Evolutionary conservation across 2,888 invertebrate genomes (phyloP).

Genomic region (Keiferia lycopersicella): DNA sequence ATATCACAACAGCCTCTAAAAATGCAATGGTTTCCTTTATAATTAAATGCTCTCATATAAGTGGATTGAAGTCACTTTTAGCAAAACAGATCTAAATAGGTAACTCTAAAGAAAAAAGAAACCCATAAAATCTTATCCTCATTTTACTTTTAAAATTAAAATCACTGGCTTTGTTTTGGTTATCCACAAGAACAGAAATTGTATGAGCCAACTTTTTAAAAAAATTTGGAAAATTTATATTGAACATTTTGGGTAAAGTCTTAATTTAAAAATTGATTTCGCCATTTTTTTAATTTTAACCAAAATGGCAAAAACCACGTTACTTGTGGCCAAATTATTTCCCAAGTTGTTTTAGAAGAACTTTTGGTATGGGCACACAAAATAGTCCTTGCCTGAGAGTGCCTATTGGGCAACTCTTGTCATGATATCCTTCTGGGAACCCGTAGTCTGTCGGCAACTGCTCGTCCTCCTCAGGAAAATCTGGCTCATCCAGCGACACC

Average conservation of each 20-base stretch:
- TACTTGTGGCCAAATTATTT: neutral
- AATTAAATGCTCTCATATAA: neutral
- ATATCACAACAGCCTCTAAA: conserved; percentile 1
- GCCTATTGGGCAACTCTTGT: neutral
- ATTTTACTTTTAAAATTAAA: neutral
- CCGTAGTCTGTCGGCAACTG: conserved; percentile 2
- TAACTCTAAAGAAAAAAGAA: too few relatives aligned
- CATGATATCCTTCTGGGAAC: conserved; percentile 1
- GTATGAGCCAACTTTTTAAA: too few relatives aligned
- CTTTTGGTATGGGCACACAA: conserved; percentile 12
- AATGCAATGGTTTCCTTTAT: neutral
- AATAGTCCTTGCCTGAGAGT: neutral
- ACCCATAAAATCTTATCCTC: too few relatives aligned
- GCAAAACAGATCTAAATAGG: too few relatives aligned
- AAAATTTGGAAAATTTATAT: neutral
- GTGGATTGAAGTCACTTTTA: too few relatives aligned
- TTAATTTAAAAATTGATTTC: too few relatives aligned
- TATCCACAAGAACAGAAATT: neutral
- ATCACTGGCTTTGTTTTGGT: neutral
- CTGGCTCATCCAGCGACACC: neutral
- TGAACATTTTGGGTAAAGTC: too few relatives aligned
- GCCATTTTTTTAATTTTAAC: too few relatives aligned
- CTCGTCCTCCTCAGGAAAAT: neutral
- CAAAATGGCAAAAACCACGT: too few relatives aligned
- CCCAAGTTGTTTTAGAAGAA: neutral